These are phyloP conservation scores for Drosophila borborema DNA, from an alignment of 2,888 invertebrate genomes.

Conservation along the genomic window DNA sequence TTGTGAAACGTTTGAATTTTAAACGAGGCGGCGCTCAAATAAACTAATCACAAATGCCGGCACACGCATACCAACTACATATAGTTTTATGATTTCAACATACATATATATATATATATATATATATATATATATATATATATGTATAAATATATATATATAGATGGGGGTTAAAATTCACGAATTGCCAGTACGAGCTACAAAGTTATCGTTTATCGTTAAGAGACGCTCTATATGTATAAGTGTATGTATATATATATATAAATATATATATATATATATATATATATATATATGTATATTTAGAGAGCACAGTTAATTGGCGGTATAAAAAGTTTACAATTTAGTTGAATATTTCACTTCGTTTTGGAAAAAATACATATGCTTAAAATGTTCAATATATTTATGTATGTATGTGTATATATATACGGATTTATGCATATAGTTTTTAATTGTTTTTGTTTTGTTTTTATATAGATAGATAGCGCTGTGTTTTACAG, in stretches of 20 bases:
- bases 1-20: constrained; percentile 46
- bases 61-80: constrained; percentile 64
- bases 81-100: constrained; percentile 50
- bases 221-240: constrained; percentile 11
- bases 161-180: constrained; percentile 47
- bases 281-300: constrained; percentile 46
- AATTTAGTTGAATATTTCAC: constrained; percentile 35
- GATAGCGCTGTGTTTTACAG: constrained; percentile 57
- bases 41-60: constrained; percentile 71
- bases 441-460: constrained; percentile 18
- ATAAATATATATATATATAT: constrained; percentile 13
- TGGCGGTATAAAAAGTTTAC: constrained; percentile 78
- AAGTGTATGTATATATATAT: constrained; percentile 37
- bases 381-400: constrained; percentile 36
- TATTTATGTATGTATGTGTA: constrained; percentile 28
- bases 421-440: constrained; percentile 31
- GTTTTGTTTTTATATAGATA: constrained; percentile 11
- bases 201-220: constrained; percentile 26
- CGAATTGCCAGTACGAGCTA: constrained; percentile 11
- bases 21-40: constrained; percentile 50
- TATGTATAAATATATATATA: constrained; percentile 49
- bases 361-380: constrained; percentile 44
- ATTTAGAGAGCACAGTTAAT: constrained; percentile 75
- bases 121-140: constrained; percentile 50
- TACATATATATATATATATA: constrained; percentile 49